Conservation (phyloP, 2,797 vertebrate species). For the Allobates femoralis region DNA sequence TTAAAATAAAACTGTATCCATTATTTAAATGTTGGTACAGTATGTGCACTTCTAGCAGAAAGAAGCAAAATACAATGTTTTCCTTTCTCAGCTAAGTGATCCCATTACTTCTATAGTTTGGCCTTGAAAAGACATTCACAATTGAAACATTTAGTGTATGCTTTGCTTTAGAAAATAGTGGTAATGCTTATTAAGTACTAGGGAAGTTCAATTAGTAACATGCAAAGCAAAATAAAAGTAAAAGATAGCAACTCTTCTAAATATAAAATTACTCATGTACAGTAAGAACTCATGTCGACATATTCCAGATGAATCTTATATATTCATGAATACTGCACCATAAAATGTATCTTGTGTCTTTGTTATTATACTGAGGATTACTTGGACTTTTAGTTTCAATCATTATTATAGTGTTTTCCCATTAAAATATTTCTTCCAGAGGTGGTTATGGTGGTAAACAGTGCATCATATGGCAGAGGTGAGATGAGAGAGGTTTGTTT, state of each 20-base stretch:
- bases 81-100: not conserved
- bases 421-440: no score
- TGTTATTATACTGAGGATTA: no score
- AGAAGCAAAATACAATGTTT: not conserved
- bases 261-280: not conserved
- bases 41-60: not conserved
- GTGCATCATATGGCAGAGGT: no score
- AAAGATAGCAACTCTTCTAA: not conserved
- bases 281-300: not conserved
- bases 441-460: no score
- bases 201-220: not conserved
- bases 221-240: not conserved
- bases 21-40: not conserved
- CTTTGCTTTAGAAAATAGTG: not conserved
- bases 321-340: not conserved
- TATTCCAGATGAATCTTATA: not conserved
- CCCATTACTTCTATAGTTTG: not conserved
- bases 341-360: not conserved
- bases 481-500: no score
- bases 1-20: not conserved
- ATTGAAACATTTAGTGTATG: not conserved
- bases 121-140: not conserved
- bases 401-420: no score
- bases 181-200: not conserved
- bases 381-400: no score